Percentiles rank a stretch among this genome's conserved stretches.
Conservation (phyloP, 2,888 invertebrate species). For the Priocnemis perturbator region DNA sequence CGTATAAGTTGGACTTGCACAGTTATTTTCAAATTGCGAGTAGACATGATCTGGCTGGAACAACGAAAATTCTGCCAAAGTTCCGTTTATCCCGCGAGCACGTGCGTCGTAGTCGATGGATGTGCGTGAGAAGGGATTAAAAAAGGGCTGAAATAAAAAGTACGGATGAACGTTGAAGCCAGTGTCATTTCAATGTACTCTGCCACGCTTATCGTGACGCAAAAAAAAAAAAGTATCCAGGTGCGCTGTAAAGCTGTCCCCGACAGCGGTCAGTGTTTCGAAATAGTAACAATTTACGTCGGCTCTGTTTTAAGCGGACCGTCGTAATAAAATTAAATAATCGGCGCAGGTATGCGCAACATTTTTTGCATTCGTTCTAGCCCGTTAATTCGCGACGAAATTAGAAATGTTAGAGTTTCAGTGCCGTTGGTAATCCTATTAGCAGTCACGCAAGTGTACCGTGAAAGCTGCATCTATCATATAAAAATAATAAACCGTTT, state of each 20-base stretch:
- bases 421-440: too few species aligned
- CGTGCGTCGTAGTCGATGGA: background rate
- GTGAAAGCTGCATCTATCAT: too few species aligned
- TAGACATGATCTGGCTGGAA: too few species aligned
- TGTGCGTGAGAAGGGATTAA: constrained; percentile 1
- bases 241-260: constrained; percentile 50
- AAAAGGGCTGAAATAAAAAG: constrained; percentile 24
- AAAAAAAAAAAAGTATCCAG: constrained; percentile 42
- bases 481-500: too few species aligned
- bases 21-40: too few species aligned
- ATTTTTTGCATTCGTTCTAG: too few species aligned
- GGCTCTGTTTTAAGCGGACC: constrained; percentile 7
- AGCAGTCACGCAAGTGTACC: too few species aligned
- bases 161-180: constrained; percentile 28
- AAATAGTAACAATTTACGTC: constrained; percentile 30
- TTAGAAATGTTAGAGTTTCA: too few species aligned
- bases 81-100: background rate
- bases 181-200: constrained; percentile 42
- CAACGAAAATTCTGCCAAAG: too few species aligned
- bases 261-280: constrained; percentile 38
- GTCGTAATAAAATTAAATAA: constrained; percentile 8
- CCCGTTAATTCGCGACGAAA: too few species aligned
- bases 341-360: background rate
- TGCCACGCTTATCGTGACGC: constrained; percentile 34
- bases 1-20: too few species aligned